Evolutionary conservation across 2,113 vertebrate genomes (phyloP), one percentile per base, ranked within the genome.

Genomic region (Lasiurus cinereus): DNA sequence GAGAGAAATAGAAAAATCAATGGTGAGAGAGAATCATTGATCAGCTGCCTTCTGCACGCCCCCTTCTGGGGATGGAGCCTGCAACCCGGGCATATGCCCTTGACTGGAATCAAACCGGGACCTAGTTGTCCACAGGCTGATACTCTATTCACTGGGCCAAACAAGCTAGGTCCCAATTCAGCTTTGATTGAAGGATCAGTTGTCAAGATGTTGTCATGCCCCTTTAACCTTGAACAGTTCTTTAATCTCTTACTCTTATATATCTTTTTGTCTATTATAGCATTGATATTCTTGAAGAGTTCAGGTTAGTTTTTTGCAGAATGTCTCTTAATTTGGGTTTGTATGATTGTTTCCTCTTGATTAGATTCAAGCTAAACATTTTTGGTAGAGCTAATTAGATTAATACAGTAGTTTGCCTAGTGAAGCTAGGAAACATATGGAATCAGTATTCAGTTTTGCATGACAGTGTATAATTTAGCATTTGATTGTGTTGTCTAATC

Each of bases 371-470:
- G n/a, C 74, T 89, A 79, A 76, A 50, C 69, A n/a, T 77, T 96
- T 91, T 88, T 76, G 56, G 39, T 90, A 56, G 13, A 93, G 69
- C 27, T 89, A 21, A 39, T 15, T 95, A 89, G 56, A 13, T 94
- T 94, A 79, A 62, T 92, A 33, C 36, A 89, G 62, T 46, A 77
- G 72, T 96, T 89, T 93, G 88, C 70, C 91, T 95, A 93, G 54
- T 92, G 82, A 96, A 92, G 31, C 11, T 86, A 52, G 90, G 67
- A 92, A 74, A 56, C 50, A 90, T 66, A 62, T 43, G 90, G 56
- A 90, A 70, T 24, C 48, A 74, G 21, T 86, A 67, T 84, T 59
- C 31, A 89, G 6, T 72, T 94, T 94, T 88, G 62, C 46, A 52
- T 84, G 36, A 87, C 48, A 84, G 48, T 84, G 22, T 83, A 77